Conservation (phyloP, 2,113 vertebrate genomes). For the Scolopax mira region DNA sequence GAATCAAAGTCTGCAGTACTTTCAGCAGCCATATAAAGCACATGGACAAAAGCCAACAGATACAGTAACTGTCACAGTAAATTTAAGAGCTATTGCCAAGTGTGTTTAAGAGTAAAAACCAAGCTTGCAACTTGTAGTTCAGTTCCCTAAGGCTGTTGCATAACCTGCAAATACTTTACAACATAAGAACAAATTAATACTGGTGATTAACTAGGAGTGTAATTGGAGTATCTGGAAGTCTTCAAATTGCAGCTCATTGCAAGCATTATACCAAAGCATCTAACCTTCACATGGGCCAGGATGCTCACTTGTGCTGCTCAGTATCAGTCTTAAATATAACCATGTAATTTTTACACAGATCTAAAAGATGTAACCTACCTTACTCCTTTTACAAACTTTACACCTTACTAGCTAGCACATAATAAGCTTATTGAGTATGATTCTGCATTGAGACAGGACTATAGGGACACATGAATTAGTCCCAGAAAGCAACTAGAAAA, state of each 20-base stretch:
- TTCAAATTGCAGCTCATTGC: not conserved
- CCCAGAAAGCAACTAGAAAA: not conserved
- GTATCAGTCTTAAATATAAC: not conserved
- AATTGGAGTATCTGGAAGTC: not conserved
- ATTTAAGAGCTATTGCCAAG: constrained; percentile 7
- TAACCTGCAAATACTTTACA: constrained; percentile 24
- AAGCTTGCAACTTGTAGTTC: not conserved
- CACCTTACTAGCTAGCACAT: not conserved
- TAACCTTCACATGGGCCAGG: not conserved
- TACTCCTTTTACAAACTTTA: not conserved
- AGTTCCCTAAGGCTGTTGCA: constrained; percentile 27
- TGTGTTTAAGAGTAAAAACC: constrained; percentile 9
- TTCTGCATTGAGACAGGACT: not conserved
- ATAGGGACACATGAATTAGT: not conserved
- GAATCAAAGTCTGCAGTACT: not conserved
- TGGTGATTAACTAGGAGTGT: constrained; percentile 3
- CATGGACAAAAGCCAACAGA: constrained; percentile 9
- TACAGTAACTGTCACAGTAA: not conserved
- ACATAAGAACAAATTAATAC: constrained; percentile 29
- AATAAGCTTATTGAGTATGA: not conserved
- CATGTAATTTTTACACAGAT: not conserved
- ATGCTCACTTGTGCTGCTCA: not conserved
- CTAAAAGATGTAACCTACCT: not conserved
- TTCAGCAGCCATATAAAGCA: not conserved
- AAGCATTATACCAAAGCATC: not conserved